A percentile compares a stretch with the other conserved stretches of the same genome.
Evolutionary conservation across 2,113 vertebrate species (phyloP).

Genomic region (Phycodurus eques): DNA sequence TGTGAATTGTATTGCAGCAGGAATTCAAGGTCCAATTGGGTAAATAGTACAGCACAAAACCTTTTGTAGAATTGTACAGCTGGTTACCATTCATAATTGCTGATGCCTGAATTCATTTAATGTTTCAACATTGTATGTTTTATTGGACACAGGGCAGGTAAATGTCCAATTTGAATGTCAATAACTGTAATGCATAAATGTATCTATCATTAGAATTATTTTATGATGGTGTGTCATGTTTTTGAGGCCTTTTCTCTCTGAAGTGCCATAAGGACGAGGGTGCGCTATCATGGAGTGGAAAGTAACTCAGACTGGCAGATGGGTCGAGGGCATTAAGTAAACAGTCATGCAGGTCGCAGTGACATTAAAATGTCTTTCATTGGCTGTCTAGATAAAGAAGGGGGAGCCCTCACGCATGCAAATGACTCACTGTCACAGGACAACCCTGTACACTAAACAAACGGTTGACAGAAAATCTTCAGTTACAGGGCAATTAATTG

Average conservation of each 20-base stretch:
- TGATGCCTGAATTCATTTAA: too few species aligned
- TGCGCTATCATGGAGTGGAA: constrained; percentile 30
- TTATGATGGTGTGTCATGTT: neutral
- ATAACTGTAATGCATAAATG: neutral
- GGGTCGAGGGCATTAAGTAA: constrained; percentile 57
- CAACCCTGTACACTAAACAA: neutral
- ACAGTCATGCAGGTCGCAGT: constrained; percentile 50
- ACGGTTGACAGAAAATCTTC: neutral
- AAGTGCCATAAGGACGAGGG: constrained; percentile 13
- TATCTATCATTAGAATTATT: neutral
- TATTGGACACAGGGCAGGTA: too few species aligned
- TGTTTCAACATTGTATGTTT: too few species aligned
- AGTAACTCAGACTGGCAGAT: constrained; percentile 58
- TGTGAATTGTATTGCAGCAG: too few species aligned
- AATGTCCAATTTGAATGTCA: too few species aligned
- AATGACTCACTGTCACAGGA: constrained; percentile 4
- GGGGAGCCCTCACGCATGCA: constrained; percentile 4
- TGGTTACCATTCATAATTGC: too few species aligned
- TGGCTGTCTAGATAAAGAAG: constrained; percentile 28
- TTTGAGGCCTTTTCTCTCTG: constrained; percentile 2
- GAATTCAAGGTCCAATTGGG: neutral
- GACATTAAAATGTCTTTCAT: constrained; percentile 56
- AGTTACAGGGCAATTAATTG: neutral
- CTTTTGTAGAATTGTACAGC: too few species aligned
- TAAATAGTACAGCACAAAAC: neutral